Conservation (phyloP, 2,113 vertebrate genomes). For the Alosa alosa region DNA sequence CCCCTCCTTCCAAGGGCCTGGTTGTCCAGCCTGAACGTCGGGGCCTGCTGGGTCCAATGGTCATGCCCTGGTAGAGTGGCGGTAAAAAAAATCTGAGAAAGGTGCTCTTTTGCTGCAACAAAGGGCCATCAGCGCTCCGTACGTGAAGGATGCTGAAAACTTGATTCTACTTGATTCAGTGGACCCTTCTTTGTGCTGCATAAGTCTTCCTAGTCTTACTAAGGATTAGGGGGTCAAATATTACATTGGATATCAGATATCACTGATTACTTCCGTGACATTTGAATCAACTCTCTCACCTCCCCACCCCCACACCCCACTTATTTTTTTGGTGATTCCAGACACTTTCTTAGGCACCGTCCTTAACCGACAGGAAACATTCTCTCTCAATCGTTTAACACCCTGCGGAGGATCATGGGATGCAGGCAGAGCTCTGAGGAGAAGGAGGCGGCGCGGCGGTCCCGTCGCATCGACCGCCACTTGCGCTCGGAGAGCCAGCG, state of each 20-base stretch:
- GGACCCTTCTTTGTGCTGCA: neutral
- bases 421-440: constrained; percentile 99
- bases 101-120: neutral
- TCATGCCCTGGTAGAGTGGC: constrained; percentile 40
- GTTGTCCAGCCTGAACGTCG: constrained; percentile 52
- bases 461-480: constrained; percentile 96
- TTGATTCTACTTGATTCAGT: neutral
- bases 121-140: neutral
- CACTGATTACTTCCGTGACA: neutral
- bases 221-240: neutral
- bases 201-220: neutral
- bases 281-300: neutral
- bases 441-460: constrained; percentile 97
- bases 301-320: neutral
- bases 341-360: neutral
- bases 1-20: constrained; percentile 55
- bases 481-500: constrained; percentile 97
- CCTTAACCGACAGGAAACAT: neutral
- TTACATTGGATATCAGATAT: neutral
- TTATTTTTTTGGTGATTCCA: neutral
- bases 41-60: constrained; percentile 59
- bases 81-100: neutral
- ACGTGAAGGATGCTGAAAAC: neutral
- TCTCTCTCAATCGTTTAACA: constrained; percentile 13
- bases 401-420: constrained; percentile 85